A percentile compares a stretch with the other conserved stretches of the same genome.
Conservation (phyloP, 2,797 vertebrate genomes). For the Xenentodon cancila region DNA sequence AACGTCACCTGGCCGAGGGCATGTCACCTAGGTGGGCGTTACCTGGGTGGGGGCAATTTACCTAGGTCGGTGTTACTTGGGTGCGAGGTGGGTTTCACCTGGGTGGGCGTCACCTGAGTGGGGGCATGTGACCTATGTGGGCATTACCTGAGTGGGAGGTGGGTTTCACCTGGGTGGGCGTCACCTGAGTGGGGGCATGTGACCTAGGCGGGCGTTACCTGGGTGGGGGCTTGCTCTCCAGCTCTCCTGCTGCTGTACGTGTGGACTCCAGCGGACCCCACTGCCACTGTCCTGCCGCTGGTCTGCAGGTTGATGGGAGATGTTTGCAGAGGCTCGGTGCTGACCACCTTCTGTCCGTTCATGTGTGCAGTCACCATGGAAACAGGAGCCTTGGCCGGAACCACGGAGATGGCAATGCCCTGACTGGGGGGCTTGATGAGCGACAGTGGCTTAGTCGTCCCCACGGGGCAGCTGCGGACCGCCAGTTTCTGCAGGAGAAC, state of each 20-base stretch:
- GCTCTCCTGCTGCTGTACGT: conserved; percentile 73
- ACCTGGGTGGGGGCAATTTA: too few relatives aligned
- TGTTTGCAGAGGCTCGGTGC: conserved; percentile 80
- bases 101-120: too few relatives aligned
- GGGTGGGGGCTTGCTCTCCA: conserved; percentile 71
- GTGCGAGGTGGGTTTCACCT: too few relatives aligned
- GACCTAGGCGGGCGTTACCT: conserved; percentile 74
- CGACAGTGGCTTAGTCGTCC: conserved; percentile 81
- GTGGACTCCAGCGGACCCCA: conserved; percentile 59
- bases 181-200: too few relatives aligned
- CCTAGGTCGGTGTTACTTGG: too few relatives aligned
- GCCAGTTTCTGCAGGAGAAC: conserved; percentile 81
- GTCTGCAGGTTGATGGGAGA: conserved; percentile 85
- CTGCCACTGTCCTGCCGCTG: conserved; percentile 56
- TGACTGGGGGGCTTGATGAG: conserved; percentile 81
- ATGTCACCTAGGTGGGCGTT: too few relatives aligned
- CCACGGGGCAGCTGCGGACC: conserved; percentile 85
- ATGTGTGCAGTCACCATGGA: conserved; percentile 90
- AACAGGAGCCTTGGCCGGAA: conserved; percentile 84
- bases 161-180: too few relatives aligned
- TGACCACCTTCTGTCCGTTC: conserved; percentile 82
- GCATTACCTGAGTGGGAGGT: conserved; percentile 80
- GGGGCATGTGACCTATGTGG: too few relatives aligned
- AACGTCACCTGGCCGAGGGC: too few relatives aligned
- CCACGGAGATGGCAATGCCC: conserved; percentile 83